phyloP scores from a whole-genome alignment of 2,797 vertebrate species.

The Syncerus caffer region DNA sequence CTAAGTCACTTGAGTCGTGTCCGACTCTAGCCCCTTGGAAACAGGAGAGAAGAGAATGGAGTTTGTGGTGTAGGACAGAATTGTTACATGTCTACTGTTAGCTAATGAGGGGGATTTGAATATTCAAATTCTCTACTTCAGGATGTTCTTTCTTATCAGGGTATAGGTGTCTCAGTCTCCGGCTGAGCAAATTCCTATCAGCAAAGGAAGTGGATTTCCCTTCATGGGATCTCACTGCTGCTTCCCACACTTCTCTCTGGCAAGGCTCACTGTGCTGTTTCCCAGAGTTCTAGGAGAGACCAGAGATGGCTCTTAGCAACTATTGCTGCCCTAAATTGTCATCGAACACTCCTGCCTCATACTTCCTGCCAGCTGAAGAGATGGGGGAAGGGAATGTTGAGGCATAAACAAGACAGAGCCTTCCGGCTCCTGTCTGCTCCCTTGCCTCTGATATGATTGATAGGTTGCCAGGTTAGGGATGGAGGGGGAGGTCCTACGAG shows the following conservation, averaged over 20 bases:
- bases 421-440: slow-evolving; percentile 70
- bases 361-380: slow-evolving; percentile 29
- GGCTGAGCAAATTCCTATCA: background rate
- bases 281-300: background rate
- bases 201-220: background rate
- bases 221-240: background rate
- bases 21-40: background rate
- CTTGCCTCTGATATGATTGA: slow-evolving; percentile 79
- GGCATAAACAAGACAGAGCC: slow-evolving; percentile 75
- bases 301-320: slow-evolving; percentile 36
- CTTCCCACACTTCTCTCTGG: background rate
- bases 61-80: background rate
- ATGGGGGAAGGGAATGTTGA: slow-evolving; percentile 20
- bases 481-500: slow-evolving; percentile 47
- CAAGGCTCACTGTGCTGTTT: background rate
- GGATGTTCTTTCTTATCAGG: background rate
- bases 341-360: slow-evolving; percentile 8
- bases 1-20: too few relatives aligned
- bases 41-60: background rate
- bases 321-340: slow-evolving; percentile 37
- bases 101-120: slow-evolving; percentile 15
- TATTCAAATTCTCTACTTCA: slow-evolving; percentile 17
- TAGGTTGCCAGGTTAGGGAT: slow-evolving; percentile 70
- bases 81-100: background rate
- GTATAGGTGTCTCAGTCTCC: background rate